Conservation (phyloP, 2,797 vertebrate genomes). For the Coregonus suidteri region DNA sequence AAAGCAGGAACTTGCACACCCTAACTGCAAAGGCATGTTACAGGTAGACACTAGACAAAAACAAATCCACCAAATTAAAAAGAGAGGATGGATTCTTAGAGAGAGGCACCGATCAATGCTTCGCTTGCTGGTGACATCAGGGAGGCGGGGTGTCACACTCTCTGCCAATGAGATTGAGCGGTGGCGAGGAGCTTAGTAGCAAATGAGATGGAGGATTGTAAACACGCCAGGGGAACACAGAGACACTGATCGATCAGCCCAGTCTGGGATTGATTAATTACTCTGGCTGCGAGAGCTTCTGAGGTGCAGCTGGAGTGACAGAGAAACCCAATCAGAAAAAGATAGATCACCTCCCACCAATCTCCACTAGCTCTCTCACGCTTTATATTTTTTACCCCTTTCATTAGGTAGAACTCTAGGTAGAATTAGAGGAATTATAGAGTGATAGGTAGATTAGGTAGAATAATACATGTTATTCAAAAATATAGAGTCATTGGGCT, state of each 20-base stretch:
- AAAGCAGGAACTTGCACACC: too few relatives aligned
- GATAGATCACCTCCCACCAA: conserved; percentile 59
- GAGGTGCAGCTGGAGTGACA: conserved; percentile 65
- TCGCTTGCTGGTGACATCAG: conserved; percentile 63
- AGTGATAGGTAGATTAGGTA: background rate
- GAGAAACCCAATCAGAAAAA: conserved; percentile 76
- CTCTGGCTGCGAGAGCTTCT: conserved; percentile 69
- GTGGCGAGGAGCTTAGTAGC: conserved; percentile 74
- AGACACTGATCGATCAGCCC: conserved; percentile 70
- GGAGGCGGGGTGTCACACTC: conserved; percentile 72
- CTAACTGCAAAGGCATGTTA: background rate
- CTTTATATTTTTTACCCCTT: conserved; percentile 39
- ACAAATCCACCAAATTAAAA: conserved; percentile 51
- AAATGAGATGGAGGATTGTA: conserved; percentile 79
- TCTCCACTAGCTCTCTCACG: conserved; percentile 50
- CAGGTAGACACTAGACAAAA: conserved; percentile 1
- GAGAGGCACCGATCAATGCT: conserved; percentile 73
- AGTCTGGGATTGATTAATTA: conserved; percentile 81
- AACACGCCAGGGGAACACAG: conserved; percentile 56
- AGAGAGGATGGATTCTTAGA: conserved; percentile 75
- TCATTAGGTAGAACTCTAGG: background rate
- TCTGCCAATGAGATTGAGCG: conserved; percentile 74
- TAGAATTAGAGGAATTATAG: background rate
- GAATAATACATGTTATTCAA: background rate
- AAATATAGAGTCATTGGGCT: too few relatives aligned